Evolutionary conservation across 2,797 vertebrate genomes (phyloP), one percentile per base, ranked within the genome.

Genomic region (Trichosurus vulpecula): DNA sequence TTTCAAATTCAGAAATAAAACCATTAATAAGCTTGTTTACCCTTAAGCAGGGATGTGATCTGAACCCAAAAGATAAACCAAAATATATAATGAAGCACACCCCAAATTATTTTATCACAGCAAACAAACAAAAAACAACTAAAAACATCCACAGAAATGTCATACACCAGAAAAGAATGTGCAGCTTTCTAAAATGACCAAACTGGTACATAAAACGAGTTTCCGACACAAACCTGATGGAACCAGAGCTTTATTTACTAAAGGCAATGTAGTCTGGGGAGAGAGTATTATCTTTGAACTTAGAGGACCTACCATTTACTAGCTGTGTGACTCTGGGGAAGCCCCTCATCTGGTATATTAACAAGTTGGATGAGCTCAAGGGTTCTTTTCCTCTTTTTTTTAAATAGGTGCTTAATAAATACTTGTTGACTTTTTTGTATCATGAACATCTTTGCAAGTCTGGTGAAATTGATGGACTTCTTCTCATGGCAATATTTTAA

Each of bases 11-110:
- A 51, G 93, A 92, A 91, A 58, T 81, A 66, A 66, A 90, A 30
- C 90, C 12, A 19, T 56, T 47, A 90, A 3, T 29, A 94, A 91
- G 13, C 61, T 1, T 57, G 57, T 31, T 29, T 16, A 30, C n/a
- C 92, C 94, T 92, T 56, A 6, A 2, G 8, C 9, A 52, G 16
- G 2, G 10, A 10, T 54, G 0, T 27, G 9, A 87, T 51, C 74
- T 27, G 41, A 87, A 51, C 19, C 22, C 66, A 47, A 81, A 81
- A 47, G 6, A 41, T 91, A 91, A 94, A 95, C 13, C 91, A 51
- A 96, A 94, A 92, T 35, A 52, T 0, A 90, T 61, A 54, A 54
- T 56, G 93, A 96, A 61, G 16, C 16, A 57, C 12, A 94, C 90
- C 54, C 19, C 93, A 91, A 91, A 5, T 8, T n/a, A 95, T 30